Base-by-base conservation (phyloP, 2,888 invertebrate species). In the Osedax frankpressi region DNA sequence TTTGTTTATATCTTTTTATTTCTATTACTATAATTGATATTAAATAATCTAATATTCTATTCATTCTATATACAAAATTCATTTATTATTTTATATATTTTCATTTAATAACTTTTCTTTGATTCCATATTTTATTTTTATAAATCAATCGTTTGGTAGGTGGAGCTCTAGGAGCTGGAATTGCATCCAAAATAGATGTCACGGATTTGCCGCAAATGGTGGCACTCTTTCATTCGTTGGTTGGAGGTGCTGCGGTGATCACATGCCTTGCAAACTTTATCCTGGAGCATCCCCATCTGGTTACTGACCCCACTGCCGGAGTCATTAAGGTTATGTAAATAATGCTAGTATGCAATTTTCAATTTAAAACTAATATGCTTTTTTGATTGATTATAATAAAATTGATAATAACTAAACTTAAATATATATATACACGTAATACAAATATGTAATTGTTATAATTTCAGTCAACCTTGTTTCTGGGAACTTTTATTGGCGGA, bases 401-500 rank as follows among this genome's bases (percentile, higher is more conserved):
- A n/a, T n/a, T n/a, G n/a, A n/a, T n/a, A n/a, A n/a, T n/a, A n/a
- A n/a, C n/a, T n/a, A n/a, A n/a, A n/a, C n/a, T n/a, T n/a, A n/a
- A n/a, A n/a, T n/a, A n/a, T n/a, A n/a, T n/a, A n/a, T n/a, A n/a
- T n/a, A n/a, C n/a, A n/a, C n/a, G n/a, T n/a, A n/a, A n/a, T n/a
- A n/a, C n/a, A n/a, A n/a, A n/a, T n/a, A n/a, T n/a, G n/a, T n/a
- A n/a, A n/a, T n/a, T n/a, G n/a, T n/a, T n/a, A n/a, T n/a, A n/a
- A n/a, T n/a, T 44, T 44, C 19, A 44, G 44, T 91, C 91, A 0
- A 89, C 92, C 1, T 87, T 92, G 59, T 92, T 92, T 86, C 87
- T 93, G 69, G 93, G 93, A 26, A 92, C 92, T 0, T 92, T 90
- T 85, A 93, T 93, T 80, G 93, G 93, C 75, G 93, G 92, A 68